Evolutionary conservation across 2,113 vertebrate genomes (phyloP), one percentile per base, ranked within the genome.

Genomic region (Trichomycterus rosablanca): DNA sequence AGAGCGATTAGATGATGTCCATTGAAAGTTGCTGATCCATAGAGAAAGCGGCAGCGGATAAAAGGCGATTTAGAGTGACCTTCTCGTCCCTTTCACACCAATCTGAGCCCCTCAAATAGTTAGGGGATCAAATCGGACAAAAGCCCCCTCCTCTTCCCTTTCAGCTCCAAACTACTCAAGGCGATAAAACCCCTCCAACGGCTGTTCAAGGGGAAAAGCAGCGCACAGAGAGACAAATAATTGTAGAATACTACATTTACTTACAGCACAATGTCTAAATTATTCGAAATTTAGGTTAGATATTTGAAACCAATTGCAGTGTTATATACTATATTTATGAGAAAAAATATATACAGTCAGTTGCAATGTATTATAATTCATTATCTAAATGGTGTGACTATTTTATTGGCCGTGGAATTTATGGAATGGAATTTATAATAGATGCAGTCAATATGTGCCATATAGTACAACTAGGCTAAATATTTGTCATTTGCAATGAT

Each of bases 31-130:
- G 89, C 88, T 96, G 91, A 94, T 93, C 92, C 93, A 92, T 84
- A 87, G 85, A 91, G 83, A 89, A 89, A 91, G 90, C 89, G 82
- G 81, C 85, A 90, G 88, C 83, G 90, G 90, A 93, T 93, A 90
- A 97, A 94, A 95, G 88, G 88, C 88, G 89, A 95, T 92, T 95
- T 95, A 88, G 88, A 93, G 88, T 91, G 91, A 97, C 90, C 92
- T 90, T 86, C 83, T 90, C 85, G 74, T 93, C 89, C 87, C 83
- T 93, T 95, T 96, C 91, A 95, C 91, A 92, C 90, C 88, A 92
- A 89, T 87, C 90, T 91, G 89, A 91, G 89, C 86, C 87, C 77
- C 63, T 80, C 87, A 87, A 93, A 93, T 92, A 88, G 85, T 88
- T 82, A 80, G 88, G 88, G 87, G 90, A 93, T 93, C 89, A 90